Evolutionary conservation across 2,113 vertebrate genomes (phyloP).

Genomic region (Tupaia chinensis): DNA sequence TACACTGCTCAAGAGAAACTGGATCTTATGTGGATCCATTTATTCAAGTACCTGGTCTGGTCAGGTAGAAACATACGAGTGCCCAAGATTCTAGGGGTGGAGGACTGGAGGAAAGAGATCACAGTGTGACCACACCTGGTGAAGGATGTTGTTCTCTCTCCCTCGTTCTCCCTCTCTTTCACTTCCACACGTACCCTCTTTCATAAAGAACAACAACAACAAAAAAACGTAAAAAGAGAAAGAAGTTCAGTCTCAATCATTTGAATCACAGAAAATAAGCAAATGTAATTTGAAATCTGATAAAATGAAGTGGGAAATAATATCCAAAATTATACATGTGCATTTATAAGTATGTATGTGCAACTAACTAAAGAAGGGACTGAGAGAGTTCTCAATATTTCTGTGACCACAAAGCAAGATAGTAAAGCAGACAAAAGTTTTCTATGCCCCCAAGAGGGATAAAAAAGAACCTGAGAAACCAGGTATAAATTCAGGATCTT

Average conservation of each 20-base stretch:
- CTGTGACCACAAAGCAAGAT: not conserved
- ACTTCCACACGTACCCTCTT: no score
- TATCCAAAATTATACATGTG: not conserved
- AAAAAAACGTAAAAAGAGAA: no score
- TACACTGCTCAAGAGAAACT: no score
- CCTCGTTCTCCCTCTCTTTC: no score
- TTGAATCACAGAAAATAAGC: not conserved
- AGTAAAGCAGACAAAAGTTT: not conserved
- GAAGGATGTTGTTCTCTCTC: no score
- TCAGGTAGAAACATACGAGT: no score
- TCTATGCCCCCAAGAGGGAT: not conserved
- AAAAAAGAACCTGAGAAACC: not conserved
- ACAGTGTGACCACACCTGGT: no score
- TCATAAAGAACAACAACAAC: no score
- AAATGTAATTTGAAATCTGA: not conserved
- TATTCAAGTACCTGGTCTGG: no score
- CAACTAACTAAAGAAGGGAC: not conserved
- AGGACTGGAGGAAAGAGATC: no score
- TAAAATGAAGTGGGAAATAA: not conserved
- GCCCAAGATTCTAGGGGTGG: no score
- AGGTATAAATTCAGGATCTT: not conserved
- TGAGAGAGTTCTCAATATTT: not conserved
- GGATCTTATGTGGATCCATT: no score
- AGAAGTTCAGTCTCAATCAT: not conserved
- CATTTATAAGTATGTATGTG: fast-evolving